These are phyloP conservation scores for Lasioglossum malachurum DNA, from an alignment of 2,888 invertebrate genomes.

Conservation along the genomic window DNA sequence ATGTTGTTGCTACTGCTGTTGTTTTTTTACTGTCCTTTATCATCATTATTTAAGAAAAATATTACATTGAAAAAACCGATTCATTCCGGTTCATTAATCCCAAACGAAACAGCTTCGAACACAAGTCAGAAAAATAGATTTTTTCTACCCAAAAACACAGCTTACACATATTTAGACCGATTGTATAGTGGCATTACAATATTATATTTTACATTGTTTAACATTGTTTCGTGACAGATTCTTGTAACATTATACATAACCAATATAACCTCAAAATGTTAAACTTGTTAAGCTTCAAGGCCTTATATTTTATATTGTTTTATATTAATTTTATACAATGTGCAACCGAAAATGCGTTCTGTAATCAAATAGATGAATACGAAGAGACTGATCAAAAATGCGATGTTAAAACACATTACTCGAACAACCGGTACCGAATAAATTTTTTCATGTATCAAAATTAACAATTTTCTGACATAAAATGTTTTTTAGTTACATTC, in stretches of 20 bases:
- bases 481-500: slow-evolving; percentile 88
- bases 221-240: not conserved
- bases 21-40: slow-evolving; percentile 64
- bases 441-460: slow-evolving; percentile 12
- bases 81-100: not conserved
- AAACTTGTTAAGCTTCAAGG: slow-evolving; percentile 10
- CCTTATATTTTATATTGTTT: slow-evolving; percentile 40
- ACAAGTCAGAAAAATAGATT: not conserved
- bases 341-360: slow-evolving; percentile 49
- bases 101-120: not conserved
- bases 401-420: slow-evolving; percentile 45
- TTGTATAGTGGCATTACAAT: not conserved
- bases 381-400: slow-evolving; percentile 47
- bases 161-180: not conserved
- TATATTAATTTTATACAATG: slow-evolving; percentile 23
- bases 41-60: slow-evolving; percentile 28
- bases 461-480: slow-evolving; percentile 14
- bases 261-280: slow-evolving; percentile 60
- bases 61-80: not conserved
- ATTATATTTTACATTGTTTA: not conserved
- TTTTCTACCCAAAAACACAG: slow-evolving; percentile 9
- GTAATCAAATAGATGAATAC: slow-evolving; percentile 42
- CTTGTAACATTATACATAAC: not conserved
- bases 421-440: slow-evolving; percentile 64
- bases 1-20: slow-evolving; percentile 67